Conservation (phyloP, 2,888 invertebrate species). For the Eupsilia transversa region DNA sequence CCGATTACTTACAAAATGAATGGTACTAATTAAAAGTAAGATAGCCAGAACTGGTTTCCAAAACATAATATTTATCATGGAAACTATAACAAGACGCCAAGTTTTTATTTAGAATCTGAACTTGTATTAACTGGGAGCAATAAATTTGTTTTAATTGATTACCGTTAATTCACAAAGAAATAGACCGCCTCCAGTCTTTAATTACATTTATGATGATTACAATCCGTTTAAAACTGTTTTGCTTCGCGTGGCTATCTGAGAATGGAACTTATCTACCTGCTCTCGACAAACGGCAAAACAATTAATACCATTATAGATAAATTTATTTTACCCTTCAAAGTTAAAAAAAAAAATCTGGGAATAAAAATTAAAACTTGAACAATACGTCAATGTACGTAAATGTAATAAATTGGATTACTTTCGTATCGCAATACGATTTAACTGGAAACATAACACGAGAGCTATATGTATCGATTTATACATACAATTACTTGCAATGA, state of each 20-base stretch:
- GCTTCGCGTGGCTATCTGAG: conserved; percentile 64
- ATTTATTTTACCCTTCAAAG: conserved; percentile 14
- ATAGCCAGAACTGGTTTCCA: conserved; percentile 72
- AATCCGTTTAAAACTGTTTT: conserved; percentile 74
- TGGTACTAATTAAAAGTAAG: conserved; percentile 72
- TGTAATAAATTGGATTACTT: conserved; percentile 29
- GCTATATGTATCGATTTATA: conserved; percentile 68
- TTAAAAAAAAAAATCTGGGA: not conserved
- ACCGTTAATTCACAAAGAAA: conserved; percentile 84
- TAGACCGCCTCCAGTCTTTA: conserved; percentile 81
- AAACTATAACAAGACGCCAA: conserved; percentile 81
- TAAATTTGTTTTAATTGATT: conserved; percentile 87
- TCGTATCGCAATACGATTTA: conserved; percentile 47
- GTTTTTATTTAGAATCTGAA: conserved; percentile 77
- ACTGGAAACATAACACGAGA: conserved; percentile 39
- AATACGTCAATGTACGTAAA: conserved; percentile 1
- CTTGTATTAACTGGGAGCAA: conserved; percentile 76
- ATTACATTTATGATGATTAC: conserved; percentile 84
- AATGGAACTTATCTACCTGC: conserved; percentile 58
- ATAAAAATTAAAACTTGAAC: not conserved
- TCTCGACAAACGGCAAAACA: conserved; percentile 57
- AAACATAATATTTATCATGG: conserved; percentile 81
- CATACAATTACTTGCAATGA: conserved; percentile 82
- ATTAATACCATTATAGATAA: conserved; percentile 46
- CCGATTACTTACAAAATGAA: conserved; percentile 61